phyloP scores from a whole-genome alignment of 2,888 invertebrate genomes.

The Paralinhomoeus sp. region DNA sequence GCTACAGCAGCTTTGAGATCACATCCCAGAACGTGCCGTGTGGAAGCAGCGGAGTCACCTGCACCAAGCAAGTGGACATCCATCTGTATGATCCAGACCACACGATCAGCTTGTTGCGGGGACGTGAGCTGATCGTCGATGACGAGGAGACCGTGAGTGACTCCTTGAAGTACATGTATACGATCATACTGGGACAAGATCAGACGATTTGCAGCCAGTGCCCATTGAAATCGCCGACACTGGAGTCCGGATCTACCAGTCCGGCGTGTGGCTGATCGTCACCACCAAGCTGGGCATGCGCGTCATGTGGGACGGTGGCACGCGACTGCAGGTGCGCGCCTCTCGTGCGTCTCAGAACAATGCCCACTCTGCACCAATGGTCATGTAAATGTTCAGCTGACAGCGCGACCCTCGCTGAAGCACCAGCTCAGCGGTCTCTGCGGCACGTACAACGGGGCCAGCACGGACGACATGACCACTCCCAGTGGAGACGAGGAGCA shows the following conservation, averaged over 20 bases:
- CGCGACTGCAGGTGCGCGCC: too few relatives aligned
- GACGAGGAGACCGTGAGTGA: neutral
- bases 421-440: constrained; percentile 52
- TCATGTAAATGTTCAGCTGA: too few relatives aligned
- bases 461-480: constrained; percentile 59
- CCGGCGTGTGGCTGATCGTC: constrained; percentile 52
- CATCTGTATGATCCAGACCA: constrained; percentile 13
- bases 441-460: constrained; percentile 66
- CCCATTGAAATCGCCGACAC: constrained; percentile 8
- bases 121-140: neutral
- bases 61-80: constrained; percentile 57
- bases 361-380: too few relatives aligned
- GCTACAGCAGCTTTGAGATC: constrained; percentile 41
- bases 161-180: too few relatives aligned
- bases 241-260: constrained; percentile 39
- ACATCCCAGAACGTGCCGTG: constrained; percentile 62
- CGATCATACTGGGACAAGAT: too few relatives aligned
- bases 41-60: constrained; percentile 60
- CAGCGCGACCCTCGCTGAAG: constrained; percentile 4
- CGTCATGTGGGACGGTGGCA: constrained; percentile 70
- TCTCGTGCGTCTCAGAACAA: too few relatives aligned
- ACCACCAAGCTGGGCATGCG: constrained; percentile 51
- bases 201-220: constrained; percentile 1
- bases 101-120: constrained; percentile 1
- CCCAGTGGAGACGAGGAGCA: constrained; percentile 62